Base-by-base conservation (phyloP, 2,113 vertebrate genomes). In the Campylomormyrus numenius region DNA sequence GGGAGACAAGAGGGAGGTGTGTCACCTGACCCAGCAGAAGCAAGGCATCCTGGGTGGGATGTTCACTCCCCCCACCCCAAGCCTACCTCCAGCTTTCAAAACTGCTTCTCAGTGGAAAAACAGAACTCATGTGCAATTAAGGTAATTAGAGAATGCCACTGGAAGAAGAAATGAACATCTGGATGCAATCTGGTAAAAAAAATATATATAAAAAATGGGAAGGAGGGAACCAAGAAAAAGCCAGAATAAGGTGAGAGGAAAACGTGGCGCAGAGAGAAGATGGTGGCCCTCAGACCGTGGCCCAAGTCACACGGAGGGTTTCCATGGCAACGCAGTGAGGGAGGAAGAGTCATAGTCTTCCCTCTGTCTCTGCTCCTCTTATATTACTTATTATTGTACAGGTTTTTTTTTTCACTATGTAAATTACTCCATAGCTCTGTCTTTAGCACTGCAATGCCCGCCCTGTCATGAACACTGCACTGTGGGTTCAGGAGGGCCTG, bases 121-220 rank as follows among this genome's bases (percentile, higher is more conserved):
- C 56, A 88, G 52, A 62, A 62, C 53, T 88, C 87, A 13, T 45
- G 42, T 19, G 53, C 39, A 62, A 88, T 88, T 58, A 58, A 62
- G 52, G 31, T 88, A 45, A 88, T 88, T 62, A 62, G 53, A 58
- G 11, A 48, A 87, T 53, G 85, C 49, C 85, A 87, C 85, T 87
- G 48, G 21, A 62, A n/a, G 35, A 11, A 17, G 56, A 46, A 45
- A 31, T 31, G 11, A 66, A 58, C 87, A 88, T 88, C 87, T 58
- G 87, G 53, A 62, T 58, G 39, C 7, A 88, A 88, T 88, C 48
- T 88, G 56, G 15, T 45, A 62, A 42, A 87, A 50, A 50, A 39
- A 87, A 85, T 11, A 70, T 27, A 70, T 11, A 50, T 49, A 27
- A 86, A 17, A 9, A 39, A 77, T 35, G 70, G 70, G 27, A 27